phyloP scores from a whole-genome alignment of 2,888 invertebrate genomes.

The Xestoiulus laeticollis region DNA sequence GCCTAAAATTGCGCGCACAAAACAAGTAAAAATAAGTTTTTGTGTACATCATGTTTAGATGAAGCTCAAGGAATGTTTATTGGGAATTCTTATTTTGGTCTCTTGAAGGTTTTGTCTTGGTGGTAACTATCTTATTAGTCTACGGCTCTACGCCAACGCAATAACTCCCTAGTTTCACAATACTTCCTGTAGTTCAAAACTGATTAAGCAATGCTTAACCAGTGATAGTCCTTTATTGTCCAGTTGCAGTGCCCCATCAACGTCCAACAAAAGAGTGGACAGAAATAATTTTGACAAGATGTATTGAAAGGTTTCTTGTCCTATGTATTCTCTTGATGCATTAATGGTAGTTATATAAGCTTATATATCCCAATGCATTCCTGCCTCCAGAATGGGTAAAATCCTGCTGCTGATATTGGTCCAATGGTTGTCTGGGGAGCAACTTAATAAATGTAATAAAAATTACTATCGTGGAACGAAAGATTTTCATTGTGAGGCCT shows the following conservation, averaged over 20 bases:
- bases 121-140: too few relatives aligned
- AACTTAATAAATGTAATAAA: slow-evolving; percentile 20
- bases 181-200: neutral
- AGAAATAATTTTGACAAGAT: neutral
- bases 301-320: neutral
- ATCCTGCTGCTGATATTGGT: neutral
- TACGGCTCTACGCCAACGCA: too few relatives aligned
- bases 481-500: neutral
- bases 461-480: neutral
- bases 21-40: too few relatives aligned
- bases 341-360: neutral
- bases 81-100: too few relatives aligned
- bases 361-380: neutral
- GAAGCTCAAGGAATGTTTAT: too few relatives aligned
- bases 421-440: neutral
- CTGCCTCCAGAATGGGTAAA: neutral
- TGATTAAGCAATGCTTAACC: neutral
- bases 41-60: too few relatives aligned
- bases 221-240: neutral
- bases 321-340: neutral
- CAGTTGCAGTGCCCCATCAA: neutral
- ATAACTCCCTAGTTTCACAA: neutral
- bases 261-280: neutral
- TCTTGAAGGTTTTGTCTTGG: too few relatives aligned
- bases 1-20: too few relatives aligned